phyloP scores from a whole-genome alignment of 2,888 invertebrate species.

The Chalcis sispes region DNA sequence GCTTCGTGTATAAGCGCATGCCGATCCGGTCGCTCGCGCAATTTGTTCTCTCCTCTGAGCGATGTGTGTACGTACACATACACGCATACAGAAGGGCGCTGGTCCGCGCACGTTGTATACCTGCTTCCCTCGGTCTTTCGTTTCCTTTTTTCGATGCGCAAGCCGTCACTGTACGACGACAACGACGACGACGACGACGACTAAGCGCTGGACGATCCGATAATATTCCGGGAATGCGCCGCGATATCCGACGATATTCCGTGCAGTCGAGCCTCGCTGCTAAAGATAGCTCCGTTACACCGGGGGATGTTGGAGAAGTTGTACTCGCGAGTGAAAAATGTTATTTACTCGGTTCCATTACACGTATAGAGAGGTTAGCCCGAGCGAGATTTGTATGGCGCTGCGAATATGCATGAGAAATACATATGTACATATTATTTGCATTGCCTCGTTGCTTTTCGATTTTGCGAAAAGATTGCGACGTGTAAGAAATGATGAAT shows the following conservation, averaged over 20 bases:
- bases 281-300: conserved; percentile 21
- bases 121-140: no score
- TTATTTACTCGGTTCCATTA: conserved; percentile 12
- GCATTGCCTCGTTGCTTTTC: neutral
- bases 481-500: neutral
- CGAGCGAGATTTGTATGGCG: neutral
- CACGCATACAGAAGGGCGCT: no score
- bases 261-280: neutral
- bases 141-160: neutral
- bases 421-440: neutral
- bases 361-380: neutral
- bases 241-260: conserved; percentile 12
- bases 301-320: neutral
- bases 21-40: conserved; percentile 43
- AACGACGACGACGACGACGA: neutral
- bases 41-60: conserved; percentile 45
- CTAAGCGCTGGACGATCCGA: conserved; percentile 20
- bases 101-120: no score
- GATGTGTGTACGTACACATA: no score
- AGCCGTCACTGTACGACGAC: neutral
- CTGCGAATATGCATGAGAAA: neutral
- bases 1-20: no score
- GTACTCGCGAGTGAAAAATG: conserved; percentile 12
- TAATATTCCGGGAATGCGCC: conserved; percentile 52
- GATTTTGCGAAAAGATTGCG: neutral